phyloP scores from a whole-genome alignment of 2,797 vertebrate genomes.

The Dermochelys coriacea region DNA sequence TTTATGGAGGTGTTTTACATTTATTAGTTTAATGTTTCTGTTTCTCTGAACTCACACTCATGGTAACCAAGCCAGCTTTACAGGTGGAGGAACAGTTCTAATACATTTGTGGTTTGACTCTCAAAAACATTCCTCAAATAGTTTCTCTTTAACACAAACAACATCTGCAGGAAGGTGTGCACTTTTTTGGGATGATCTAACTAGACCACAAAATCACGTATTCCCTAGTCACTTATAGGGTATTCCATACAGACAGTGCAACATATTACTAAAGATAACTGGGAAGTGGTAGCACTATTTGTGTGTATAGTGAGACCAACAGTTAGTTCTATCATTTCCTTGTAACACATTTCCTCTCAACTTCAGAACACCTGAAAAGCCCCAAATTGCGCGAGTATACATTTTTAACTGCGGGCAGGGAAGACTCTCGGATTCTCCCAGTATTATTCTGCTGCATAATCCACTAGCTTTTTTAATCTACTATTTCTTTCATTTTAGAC shows the following conservation, averaged over 20 bases:
- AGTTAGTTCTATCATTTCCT: neutral
- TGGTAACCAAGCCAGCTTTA: conserved; percentile 3
- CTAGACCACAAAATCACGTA: neutral
- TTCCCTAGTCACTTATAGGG: neutral
- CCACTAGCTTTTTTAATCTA: neutral
- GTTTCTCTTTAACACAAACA: neutral
- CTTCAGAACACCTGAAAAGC: neutral
- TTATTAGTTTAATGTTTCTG: conserved; percentile 49
- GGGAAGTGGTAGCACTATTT: neutral
- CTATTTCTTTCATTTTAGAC: neutral
- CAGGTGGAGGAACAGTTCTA: neutral
- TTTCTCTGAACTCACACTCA: neutral
- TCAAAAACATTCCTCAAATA: neutral
- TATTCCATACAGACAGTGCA: neutral
- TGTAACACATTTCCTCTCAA: neutral
- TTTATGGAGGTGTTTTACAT: conserved; percentile 41
- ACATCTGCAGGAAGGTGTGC: neutral
- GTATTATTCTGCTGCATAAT: neutral
- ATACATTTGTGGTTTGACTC: neutral
- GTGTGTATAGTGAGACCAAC: neutral
- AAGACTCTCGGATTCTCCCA: neutral
- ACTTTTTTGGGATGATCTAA: neutral
- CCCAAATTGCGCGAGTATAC: neutral
- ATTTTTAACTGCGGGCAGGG: conserved; percentile 2
- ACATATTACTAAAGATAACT: neutral